Percentiles rank a stretch among this genome's conserved stretches.
Conservation (phyloP, 2,888 invertebrate genomes). For the Nemoura dubitans region DNA sequence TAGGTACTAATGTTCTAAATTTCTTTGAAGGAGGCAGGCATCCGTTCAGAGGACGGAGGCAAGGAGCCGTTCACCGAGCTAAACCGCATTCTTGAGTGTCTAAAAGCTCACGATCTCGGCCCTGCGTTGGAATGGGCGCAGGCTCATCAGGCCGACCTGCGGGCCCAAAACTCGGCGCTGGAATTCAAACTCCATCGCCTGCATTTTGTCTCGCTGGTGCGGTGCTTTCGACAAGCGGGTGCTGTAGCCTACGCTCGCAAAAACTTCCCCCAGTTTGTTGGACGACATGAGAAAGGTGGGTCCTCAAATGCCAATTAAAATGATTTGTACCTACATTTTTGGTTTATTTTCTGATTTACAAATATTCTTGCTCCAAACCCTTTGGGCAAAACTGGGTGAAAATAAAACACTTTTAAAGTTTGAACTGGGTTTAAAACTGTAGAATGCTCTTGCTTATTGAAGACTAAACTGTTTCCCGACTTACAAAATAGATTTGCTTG, state of each 20-base stretch:
- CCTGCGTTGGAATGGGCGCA: slow-evolving; percentile 91
- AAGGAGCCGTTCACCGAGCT: slow-evolving; percentile 84
- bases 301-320: slow-evolving; percentile 46
- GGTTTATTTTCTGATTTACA: no score
- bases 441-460: no score
- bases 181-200: slow-evolving; percentile 86
- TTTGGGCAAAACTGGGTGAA: no score
- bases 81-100: slow-evolving; percentile 87
- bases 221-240: slow-evolving; percentile 77
- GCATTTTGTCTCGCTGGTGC: slow-evolving; percentile 78
- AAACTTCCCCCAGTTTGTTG: slow-evolving; percentile 83
- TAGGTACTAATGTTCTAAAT: neutral
- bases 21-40: slow-evolving; percentile 71
- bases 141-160: slow-evolving; percentile 76
- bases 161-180: slow-evolving; percentile 72
- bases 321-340: slow-evolving; percentile 29
- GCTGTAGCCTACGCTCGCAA: slow-evolving; percentile 88
- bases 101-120: slow-evolving; percentile 81
- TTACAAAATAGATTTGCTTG: no score
- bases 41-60: slow-evolving; percentile 70
- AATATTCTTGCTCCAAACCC: no score
- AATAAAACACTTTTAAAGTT: no score
- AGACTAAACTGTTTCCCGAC: no score
- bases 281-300: slow-evolving; percentile 76
- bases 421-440: no score